These are phyloP conservation scores for Macquaria ambigua DNA, from an alignment of 2,113 vertebrate species.

Conservation along the genomic window DNA sequence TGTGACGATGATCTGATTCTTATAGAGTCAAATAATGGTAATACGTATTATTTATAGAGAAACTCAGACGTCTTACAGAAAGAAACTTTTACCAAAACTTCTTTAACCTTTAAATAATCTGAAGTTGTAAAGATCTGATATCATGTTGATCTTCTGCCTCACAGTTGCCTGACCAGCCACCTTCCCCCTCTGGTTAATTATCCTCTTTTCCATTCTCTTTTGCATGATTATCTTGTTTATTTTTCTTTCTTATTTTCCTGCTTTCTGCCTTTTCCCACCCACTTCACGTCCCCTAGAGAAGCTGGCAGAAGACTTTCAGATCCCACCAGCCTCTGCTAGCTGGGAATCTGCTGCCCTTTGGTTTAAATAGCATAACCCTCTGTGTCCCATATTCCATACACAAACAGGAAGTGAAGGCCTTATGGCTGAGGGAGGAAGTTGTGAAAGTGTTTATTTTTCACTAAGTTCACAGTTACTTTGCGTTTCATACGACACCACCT, in stretches of 20 bases:
- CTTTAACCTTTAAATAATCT: not conserved
- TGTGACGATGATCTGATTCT: not conserved
- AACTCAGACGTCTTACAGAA: no score
- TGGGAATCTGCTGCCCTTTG: slow-evolving; percentile 86
- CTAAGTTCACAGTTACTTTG: slow-evolving; percentile 14
- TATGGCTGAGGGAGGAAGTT: slow-evolving; percentile 75
- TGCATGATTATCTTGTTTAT: slow-evolving; percentile 49
- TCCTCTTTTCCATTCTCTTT: slow-evolving; percentile 20
- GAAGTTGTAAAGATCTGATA: not conserved
- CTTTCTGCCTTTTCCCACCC: slow-evolving; percentile 62
- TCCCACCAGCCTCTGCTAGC: slow-evolving; percentile 66
- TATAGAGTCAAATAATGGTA: not conserved
- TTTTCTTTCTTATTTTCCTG: slow-evolving; percentile 44
- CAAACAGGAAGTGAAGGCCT: slow-evolving; percentile 83
- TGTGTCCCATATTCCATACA: slow-evolving; percentile 73
- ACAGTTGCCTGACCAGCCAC: not conserved
- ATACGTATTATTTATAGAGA: no score
- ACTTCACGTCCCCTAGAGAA: slow-evolving; percentile 67
- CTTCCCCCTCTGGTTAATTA: slow-evolving; percentile 11
- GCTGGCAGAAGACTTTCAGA: slow-evolving; percentile 65
- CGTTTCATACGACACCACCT: not conserved
- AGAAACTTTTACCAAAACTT: no score
- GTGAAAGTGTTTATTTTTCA: slow-evolving; percentile 70
- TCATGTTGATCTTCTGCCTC: not conserved
- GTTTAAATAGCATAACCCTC: slow-evolving; percentile 80